Evolutionary conservation across 2,888 invertebrate species (phyloP), one percentile per base, ranked within the genome.

Genomic region (Lissocephala sabroskyi): DNA sequence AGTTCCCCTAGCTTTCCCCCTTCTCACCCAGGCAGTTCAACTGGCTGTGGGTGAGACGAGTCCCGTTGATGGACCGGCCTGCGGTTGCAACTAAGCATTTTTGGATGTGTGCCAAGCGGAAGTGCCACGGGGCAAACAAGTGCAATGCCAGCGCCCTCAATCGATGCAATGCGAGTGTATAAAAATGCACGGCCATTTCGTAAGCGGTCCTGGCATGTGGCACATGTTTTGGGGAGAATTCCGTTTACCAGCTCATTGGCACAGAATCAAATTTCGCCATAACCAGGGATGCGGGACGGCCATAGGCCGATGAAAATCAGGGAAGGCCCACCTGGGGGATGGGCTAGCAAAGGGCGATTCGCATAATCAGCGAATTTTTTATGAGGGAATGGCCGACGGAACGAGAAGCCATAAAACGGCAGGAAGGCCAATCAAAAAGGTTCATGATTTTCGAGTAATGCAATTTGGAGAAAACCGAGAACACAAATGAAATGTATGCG

Each of bases 51-150:
- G n/a, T n/a, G n/a, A n/a, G n/a, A n/a, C n/a, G n/a, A n/a, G n/a
- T n/a, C n/a, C n/a, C 26, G 17, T 46, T 49, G 39, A 39, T 52
- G 45, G 16, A 41, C 3, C 35, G 39, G 32, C 47, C 46, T 63
- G 66, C 52, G 59, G 60, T 37, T 46, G 45, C 52, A 49, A 62
- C 42, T 53, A 49, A 62, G 44, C 61, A 42, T 42, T 61, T n/a
- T 67, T 74, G 71, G 75, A 50, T 40, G 26, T 49, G 51, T 62
- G 63, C 67, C 67, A 70, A 65, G 44, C 55, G 62, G 55, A 62
- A 59, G 54, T 50, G 32, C 37, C 51, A 49, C 50, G 36, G 9
- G 41, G 13, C 43, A 23, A 52, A 37, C 48, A 44, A 43, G 41
- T 51, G 58, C 62, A 40, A 40, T 30, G n/a, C n/a, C n/a, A n/a